Evolutionary conservation across 2,113 vertebrate species (phyloP), one percentile per base, ranked within the genome.

Genomic region (Callorhinus ursinus): DNA sequence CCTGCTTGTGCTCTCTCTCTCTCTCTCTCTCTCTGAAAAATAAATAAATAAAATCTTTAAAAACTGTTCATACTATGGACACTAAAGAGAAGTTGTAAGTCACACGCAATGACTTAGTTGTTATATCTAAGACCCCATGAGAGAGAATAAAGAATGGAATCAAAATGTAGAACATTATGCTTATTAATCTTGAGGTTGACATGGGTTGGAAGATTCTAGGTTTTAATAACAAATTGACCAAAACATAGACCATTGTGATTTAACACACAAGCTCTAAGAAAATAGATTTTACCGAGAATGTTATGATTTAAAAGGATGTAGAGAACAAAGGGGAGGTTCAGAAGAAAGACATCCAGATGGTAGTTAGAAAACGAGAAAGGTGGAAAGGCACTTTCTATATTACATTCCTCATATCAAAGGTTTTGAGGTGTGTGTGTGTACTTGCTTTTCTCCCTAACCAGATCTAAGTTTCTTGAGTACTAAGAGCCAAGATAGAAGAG

Each of bases 181-280:
- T 57, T 82, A 69, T 69, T 55, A 83, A 71, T 69, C 24, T 77
- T 76, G 63, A 86, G 18, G 49, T 31, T 63, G 46, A 82, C 19
- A 28, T 11, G 65, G 22, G n/a, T 19, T 77, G 42, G 22, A 93
- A 95, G 31, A 74, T 28, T 61, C 63, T 90, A 93, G 15, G n/a
- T 85, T 94, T 89, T 61, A 92, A 86, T 55, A 90, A 85, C 31
- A 92, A 51, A 76, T 55, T 83, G 5, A 26, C 26, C 61, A 77
- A 79, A 42, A n/a, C 2, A 39, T 71, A 86, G 14, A 36, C 16
- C 31, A 33, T 36, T 74, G 33, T 76, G 21, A 86, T 82, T 76
- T 87, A 94, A 94, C 12, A 77, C 21, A n/a, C 21, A 82, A 71
- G 2, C 14, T 82, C 7, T 80, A 96, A 93, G 46, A 87, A 93